These are phyloP conservation scores for Tribolium castaneum DNA, from an alignment of 1,140 invertebrate species.

Conservation along the genomic window DNA sequence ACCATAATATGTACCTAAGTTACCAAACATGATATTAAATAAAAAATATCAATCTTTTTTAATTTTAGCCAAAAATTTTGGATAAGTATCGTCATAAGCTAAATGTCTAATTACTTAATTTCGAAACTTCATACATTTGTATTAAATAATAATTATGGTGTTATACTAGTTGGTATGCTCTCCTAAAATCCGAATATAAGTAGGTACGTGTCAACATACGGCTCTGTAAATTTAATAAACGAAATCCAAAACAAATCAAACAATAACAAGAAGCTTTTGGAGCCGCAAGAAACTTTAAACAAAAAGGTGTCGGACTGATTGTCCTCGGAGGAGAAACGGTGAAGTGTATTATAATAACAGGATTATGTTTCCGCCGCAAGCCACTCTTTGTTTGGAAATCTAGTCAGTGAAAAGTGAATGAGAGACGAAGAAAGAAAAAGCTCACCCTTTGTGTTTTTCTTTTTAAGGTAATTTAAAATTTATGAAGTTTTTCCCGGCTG, in stretches of 20 bases:
- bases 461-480: conserved; percentile 52
- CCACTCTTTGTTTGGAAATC: conserved; percentile 39
- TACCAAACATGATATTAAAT: no score
- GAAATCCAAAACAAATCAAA: neutral
- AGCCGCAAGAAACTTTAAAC: conserved; percentile 47
- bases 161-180: no score
- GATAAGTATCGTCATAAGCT: no score
- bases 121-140: no score
- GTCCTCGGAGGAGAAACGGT: conserved; percentile 45
- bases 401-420: conserved; percentile 20
- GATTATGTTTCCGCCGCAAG: conserved; percentile 49
- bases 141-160: no score
- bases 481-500: conserved; percentile 45
- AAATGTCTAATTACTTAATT: no score
- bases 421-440: conserved; percentile 6
- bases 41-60: no score
- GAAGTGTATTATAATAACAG: conserved; percentile 57
- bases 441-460: conserved; percentile 40
- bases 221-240: no score
- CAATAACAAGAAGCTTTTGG: conserved; percentile 14
- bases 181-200: no score
- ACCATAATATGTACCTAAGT: no score
- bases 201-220: no score
- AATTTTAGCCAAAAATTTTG: no score
- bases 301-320: conserved; percentile 57